Conservation (phyloP, 2,113 vertebrate genomes). For the Capreolus pygargus region DNA sequence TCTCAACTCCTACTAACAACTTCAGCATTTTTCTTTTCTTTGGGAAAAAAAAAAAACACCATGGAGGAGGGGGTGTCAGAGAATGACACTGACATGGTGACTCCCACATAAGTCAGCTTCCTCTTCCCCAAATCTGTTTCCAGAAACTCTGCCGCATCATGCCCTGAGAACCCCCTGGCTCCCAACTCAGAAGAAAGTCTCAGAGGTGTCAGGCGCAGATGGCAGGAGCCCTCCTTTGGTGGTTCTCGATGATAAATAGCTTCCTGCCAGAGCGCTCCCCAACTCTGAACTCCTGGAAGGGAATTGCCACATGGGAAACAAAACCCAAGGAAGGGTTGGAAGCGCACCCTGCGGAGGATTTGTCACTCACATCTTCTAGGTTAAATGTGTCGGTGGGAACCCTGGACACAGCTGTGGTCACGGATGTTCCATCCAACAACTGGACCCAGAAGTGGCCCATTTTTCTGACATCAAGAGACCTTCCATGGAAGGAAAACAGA, state of each 20-base stretch:
- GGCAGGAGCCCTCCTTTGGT: neutral
- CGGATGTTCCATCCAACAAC: neutral
- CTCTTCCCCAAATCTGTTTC: conserved; percentile 71
- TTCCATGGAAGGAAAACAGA: conserved; percentile 54
- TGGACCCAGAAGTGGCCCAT: neutral
- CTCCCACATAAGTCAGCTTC: conserved; percentile 69
- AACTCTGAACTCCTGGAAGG: neutral
- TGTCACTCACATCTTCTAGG: neutral
- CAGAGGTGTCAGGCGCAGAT: neutral
- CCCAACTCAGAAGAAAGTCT: conserved; percentile 28
- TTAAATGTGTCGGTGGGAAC: neutral
- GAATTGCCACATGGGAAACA: neutral
- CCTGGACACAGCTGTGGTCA: neutral
- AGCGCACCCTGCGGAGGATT: neutral
- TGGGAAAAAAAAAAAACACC: neutral
- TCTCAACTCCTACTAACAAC: neutral
- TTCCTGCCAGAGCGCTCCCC: conserved; percentile 24
- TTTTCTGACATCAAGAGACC: conserved; percentile 36
- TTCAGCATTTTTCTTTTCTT: conserved; percentile 5
- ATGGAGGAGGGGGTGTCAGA: neutral
- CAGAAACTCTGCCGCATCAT: conserved; percentile 64
- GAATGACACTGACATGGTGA: conserved; percentile 50
- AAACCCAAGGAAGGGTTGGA: neutral
- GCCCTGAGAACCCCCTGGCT: conserved; percentile 30
- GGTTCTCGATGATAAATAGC: conserved; percentile 12